Evolutionary conservation across 2,113 vertebrate species (phyloP), one percentile per base, ranked within the genome.

Genomic region (Pyxicephalus adspersus): DNA sequence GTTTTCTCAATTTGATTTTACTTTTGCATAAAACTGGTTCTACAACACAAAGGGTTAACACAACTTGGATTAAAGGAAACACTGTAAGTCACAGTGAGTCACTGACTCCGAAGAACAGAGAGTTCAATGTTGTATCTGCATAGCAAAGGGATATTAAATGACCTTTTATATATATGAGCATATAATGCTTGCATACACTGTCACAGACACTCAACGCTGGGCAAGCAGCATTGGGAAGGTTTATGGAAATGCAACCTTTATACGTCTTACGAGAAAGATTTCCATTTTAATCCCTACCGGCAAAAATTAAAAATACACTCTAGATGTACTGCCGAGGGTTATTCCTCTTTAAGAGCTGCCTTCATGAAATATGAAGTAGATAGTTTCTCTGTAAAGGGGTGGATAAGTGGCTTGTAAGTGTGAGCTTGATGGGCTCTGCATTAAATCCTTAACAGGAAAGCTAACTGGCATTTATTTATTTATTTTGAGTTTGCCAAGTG

Each of bases 241-340:
- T 74, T 74, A 74, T 74, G 71, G 54, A 74, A 74, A 74, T 74
- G 71, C 71, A 74, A 74, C 71, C 71, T 74, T 74, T 74, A 29
- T 17, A 17, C 9, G 29, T 57, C 54, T 73, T 73, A 38, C 34
- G 23, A 16, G 19, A 31, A 58, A 58, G 22, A 74, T 52, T 15
- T 52, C 22, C 0, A 23, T 51, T 68, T 68, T 51, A 25, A 51
- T 51, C 50, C 45, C 67, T 50, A 20, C 45, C 4, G 67, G 67
- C 66, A n/a, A 45, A 45, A 45, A 45, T 45, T 68, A 25, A 18
- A 50, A 68, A 68, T 31, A 51, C 38, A 68, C 23, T 3, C 29
- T 28, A 45, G 38, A 45, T 45, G 38, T 45, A 45, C 8, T 9
- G 38, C 38, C 38, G 38, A 45, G 38, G 38, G 38, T 9, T 6